Percentiles rank a stretch among this genome's conserved stretches.
Conservation (phyloP, 1,140 invertebrate species). For the Caenorhabditis inopinata region DNA sequence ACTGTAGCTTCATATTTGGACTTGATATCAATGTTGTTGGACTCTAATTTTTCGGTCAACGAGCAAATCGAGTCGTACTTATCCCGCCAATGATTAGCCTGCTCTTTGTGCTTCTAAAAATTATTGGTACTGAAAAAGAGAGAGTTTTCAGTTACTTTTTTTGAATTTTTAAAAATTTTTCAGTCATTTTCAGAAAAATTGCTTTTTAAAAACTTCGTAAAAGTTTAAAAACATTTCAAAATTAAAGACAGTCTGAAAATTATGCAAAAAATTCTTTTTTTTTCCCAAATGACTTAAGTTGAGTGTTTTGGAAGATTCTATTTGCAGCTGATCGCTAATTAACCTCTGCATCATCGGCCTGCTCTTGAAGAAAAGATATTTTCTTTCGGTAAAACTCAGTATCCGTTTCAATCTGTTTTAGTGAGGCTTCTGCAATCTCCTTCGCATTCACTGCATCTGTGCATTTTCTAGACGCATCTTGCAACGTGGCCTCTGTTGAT, state of each 20-base stretch:
- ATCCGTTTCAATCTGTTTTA: background rate
- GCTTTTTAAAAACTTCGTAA: no score
- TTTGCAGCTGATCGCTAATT: no score
- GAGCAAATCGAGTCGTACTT: background rate
- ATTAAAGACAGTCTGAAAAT: no score
- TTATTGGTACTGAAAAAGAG: no score
- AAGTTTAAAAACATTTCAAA: no score
- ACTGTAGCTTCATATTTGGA: background rate
- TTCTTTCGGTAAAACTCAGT: background rate
- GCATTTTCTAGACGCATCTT: no score
- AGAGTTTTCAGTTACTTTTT: background rate
- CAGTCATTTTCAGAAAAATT: no score
- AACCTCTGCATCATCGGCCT: background rate
- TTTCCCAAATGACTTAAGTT: no score
- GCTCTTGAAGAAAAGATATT: background rate
- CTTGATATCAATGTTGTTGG: slow-evolving; percentile 2
- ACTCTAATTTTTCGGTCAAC: background rate
- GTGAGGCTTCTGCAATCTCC: background rate
- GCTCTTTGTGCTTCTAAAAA: slow-evolving; percentile 15
- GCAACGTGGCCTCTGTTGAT: background rate
- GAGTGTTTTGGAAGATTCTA: no score
- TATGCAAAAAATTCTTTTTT: no score
- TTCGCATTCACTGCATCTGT: background rate
- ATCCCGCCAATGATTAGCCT: background rate
- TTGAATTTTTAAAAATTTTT: background rate